These are phyloP conservation scores for Chauna torquata DNA, from an alignment of 2,113 vertebrate species.

Conservation along the genomic window DNA sequence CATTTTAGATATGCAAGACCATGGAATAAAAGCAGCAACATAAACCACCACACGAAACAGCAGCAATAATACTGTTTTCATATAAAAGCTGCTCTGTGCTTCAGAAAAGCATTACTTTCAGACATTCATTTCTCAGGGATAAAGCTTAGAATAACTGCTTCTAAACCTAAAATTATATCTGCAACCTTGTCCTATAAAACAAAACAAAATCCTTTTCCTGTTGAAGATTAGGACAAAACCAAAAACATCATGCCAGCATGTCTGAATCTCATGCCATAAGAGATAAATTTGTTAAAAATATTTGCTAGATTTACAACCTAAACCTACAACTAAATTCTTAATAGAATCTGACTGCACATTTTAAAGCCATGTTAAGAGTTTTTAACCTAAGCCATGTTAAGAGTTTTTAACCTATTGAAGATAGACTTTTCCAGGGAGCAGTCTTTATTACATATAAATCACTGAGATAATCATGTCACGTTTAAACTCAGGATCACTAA, in stretches of 20 bases:
- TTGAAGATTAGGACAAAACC: background rate
- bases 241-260: background rate
- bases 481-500: background rate
- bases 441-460: rapidly evolving
- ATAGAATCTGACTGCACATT: background rate
- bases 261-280: background rate
- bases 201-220: background rate
- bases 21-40: background rate
- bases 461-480: background rate
- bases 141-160: background rate
- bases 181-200: background rate
- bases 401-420: background rate
- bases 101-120: background rate
- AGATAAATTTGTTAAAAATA: background rate
- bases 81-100: background rate
- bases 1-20: background rate
- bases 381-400: no score
- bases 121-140: background rate
- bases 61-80: background rate
- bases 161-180: background rate
- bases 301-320: background rate
- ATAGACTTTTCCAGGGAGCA: background rate
- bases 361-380: background rate
- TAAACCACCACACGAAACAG: background rate
- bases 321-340: background rate